These are phyloP conservation scores for Ranitomeya variabilis DNA, from an alignment of 2,113 vertebrate species.

Conservation along the genomic window DNA sequence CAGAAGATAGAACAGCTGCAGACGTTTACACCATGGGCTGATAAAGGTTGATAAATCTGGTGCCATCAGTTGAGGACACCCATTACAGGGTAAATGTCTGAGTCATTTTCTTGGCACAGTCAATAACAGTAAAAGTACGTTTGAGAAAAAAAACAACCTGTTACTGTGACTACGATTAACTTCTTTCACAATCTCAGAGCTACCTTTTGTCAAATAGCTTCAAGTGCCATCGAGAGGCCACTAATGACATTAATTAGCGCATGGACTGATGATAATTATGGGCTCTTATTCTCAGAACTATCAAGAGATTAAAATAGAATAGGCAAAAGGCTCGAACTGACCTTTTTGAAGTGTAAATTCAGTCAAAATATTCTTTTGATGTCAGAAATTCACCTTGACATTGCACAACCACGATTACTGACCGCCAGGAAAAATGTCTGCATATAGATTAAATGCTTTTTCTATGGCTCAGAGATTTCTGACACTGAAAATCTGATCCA, in stretches of 20 bases:
- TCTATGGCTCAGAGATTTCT: too few relatives aligned
- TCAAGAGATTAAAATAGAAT: not conserved
- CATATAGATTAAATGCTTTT: too few relatives aligned
- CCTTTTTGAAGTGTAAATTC: not conserved
- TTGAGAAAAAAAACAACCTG: not conserved
- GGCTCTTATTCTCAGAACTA: not conserved
- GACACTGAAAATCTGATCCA: too few relatives aligned
- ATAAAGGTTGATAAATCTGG: slow-evolving; percentile 35
- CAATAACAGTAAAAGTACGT: not conserved
- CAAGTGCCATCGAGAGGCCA: not conserved
- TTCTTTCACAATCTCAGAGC: not conserved
- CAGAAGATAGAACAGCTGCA: slow-evolving; percentile 2
- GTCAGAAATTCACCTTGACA: not conserved
- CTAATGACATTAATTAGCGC: not conserved
- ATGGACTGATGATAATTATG: not conserved
- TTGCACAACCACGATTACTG: not conserved
- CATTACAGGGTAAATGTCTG: slow-evolving; percentile 3
- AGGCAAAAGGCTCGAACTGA: not conserved
- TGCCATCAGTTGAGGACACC: slow-evolving; percentile 7
- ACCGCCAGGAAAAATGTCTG: not conserved
- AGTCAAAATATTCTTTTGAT: not conserved
- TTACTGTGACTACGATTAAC: not conserved
- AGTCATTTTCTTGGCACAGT: slow-evolving; percentile 9
- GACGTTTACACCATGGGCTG: slow-evolving; percentile 23
- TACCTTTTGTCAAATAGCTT: not conserved